Conservation (phyloP, 23 tunicate species). For the Corella eumyota region DNA sequence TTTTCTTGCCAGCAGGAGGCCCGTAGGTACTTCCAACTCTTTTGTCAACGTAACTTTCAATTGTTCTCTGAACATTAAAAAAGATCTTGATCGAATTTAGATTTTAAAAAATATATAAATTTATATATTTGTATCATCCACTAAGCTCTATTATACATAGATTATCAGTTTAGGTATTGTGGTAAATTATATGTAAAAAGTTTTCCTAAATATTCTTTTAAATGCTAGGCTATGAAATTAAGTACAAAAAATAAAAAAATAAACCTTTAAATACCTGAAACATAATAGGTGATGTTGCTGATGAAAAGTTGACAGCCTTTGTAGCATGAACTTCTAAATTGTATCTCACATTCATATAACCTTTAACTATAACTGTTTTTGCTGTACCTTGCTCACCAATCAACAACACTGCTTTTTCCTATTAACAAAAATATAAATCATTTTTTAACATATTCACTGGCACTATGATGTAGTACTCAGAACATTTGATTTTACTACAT, state of each 20-base stretch:
- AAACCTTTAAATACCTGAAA: too few species aligned
- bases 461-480: not conserved
- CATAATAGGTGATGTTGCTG: constrained; percentile 91
- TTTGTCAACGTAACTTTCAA: constrained; percentile 97
- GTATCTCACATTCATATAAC: constrained; percentile 72
- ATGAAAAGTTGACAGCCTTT: constrained; percentile 86
- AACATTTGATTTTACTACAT: too few species aligned
- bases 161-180: too few species aligned
- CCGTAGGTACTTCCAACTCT: constrained; percentile 96
- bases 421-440: not conserved
- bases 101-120: too few species aligned
- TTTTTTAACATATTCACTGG: not conserved
- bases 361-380: constrained; percentile 94
- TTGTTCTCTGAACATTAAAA: constrained; percentile 44
- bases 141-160: too few species aligned
- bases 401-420: constrained; percentile 88
- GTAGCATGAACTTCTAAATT: constrained; percentile 84
- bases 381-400: constrained; percentile 99
- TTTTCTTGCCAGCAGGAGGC: constrained; percentile 97
- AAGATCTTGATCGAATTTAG: too few species aligned
- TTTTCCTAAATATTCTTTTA: too few species aligned
- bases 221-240: too few species aligned
- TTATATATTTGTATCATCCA: too few species aligned
- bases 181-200: too few species aligned
- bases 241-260: too few species aligned